Evolutionary conservation across 2,888 invertebrate species (phyloP), one percentile per base, ranked within the genome.

Genomic region (Ephialtes manifestator): DNA sequence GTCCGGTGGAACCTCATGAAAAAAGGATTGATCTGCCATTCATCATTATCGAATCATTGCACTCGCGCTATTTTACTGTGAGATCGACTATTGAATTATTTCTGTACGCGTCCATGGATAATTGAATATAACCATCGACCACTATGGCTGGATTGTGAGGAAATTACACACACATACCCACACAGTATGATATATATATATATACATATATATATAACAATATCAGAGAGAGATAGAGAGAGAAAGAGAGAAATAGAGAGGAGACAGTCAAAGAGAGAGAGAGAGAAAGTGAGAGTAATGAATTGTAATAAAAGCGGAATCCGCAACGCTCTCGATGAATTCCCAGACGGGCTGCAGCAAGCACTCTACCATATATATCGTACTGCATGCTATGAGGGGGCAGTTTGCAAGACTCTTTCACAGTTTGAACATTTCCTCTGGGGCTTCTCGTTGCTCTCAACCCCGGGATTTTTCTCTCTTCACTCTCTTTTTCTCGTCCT

Each of bases 381-480:
- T 20, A 24, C 35, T 70, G 46, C 48, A 70, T 58, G 60, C 43
- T 48, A 51, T 24, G 53, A 48, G 83, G 67, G 86, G 84, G 81
- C 81, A 83, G 86, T 83, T 86, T 86, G 77, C 74, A 70, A 63
- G 83, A 86, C 77, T 85, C 83, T 81, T 86, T 78, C 84, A 79
- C 86, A 80, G 83, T 83, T 84, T 79, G 77, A 81, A 81, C 84
- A 81, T 83, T 84, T 86, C 84, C 83, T 85, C 83, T 76, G 83
- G 85, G 80, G 85, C 72, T 85, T 86, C 84, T 78, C 75, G 79
- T 75, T 74, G 51, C 20, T 83, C 60, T 76, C 77, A 24, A 55
- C 31, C 46, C 70, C 18, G 43, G 48, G 43, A 68, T 84, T 71
- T 84, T 71, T 70, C 55, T 46, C 51, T 46, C 39, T 28, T 39